phyloP scores from a whole-genome alignment of 2,888 invertebrate species.

The Criorhina ranunculi region DNA sequence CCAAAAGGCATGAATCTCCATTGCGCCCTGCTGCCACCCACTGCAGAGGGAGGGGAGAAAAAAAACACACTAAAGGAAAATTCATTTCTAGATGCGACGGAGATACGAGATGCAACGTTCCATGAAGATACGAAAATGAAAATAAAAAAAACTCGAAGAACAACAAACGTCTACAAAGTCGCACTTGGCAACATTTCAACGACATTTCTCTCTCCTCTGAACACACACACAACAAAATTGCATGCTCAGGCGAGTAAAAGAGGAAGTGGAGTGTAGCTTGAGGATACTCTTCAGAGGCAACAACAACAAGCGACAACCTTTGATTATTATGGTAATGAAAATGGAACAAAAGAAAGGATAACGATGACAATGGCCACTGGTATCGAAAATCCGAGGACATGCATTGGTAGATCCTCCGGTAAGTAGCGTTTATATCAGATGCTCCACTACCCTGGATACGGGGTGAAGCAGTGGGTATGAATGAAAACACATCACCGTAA shows the following conservation, averaged over 20 bases:
- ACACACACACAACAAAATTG: conserved; percentile 12
- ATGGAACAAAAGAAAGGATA: conserved; percentile 62
- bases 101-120: conserved; percentile 44
- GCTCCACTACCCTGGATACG: conserved; percentile 7
- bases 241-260: conserved; percentile 1
- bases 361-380: conserved; percentile 59
- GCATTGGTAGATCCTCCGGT: conserved; percentile 42
- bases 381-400: conserved; percentile 70
- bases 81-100: conserved; percentile 42
- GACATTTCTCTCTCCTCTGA: neutral
- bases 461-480: neutral
- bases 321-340: conserved; percentile 71
- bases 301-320: conserved; percentile 27
- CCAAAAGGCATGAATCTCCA: conserved; percentile 40
- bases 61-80: conserved; percentile 55
- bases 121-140: conserved; percentile 29
- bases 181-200: conserved; percentile 60
- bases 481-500: conserved; percentile 10
- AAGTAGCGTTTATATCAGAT: conserved; percentile 47
- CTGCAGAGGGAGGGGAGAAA: neutral
- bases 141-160: conserved; percentile 12
- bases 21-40: neutral
- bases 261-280: conserved; percentile 3
- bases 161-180: conserved; percentile 55
- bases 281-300: conserved; percentile 17